Percentiles rank a stretch among this genome's conserved stretches.
phyloP scores from a whole-genome alignment of 2,797 vertebrate genomes.

The Dipus sagitta region DNA sequence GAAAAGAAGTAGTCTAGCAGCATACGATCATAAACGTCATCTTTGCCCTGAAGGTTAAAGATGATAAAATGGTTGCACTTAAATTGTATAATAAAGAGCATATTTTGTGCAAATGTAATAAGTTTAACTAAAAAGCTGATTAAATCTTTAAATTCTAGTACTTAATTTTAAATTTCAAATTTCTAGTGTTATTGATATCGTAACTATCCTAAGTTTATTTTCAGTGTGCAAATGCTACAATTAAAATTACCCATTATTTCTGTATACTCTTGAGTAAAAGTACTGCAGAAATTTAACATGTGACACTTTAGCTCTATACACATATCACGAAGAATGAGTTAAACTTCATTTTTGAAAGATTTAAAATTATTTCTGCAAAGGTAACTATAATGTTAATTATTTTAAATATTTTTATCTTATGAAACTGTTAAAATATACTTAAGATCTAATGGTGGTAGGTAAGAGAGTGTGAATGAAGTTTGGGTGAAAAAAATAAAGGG shows the following conservation, averaged over 20 bases:
- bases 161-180: constrained; percentile 82
- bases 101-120: constrained; percentile 85
- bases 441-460: constrained; percentile 63
- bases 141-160: constrained; percentile 82
- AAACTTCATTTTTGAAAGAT: constrained; percentile 74
- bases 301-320: constrained; percentile 73
- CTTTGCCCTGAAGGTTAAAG: constrained; percentile 95
- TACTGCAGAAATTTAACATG: constrained; percentile 72
- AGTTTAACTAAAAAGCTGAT: constrained; percentile 82
- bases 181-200: constrained; percentile 78
- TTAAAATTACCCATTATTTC: constrained; percentile 81
- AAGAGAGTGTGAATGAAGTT: constrained; percentile 56
- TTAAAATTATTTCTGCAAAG: constrained; percentile 69
- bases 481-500: constrained; percentile 63
- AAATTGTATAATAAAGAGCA: constrained; percentile 85
- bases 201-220: constrained; percentile 73
- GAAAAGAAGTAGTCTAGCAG: constrained; percentile 99
- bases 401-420: constrained; percentile 77
- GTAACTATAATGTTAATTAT: constrained; percentile 67
- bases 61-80: constrained; percentile 86
- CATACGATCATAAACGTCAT: constrained; percentile 98
- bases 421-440: constrained; percentile 67
- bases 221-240: constrained; percentile 77
- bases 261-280: constrained; percentile 75
- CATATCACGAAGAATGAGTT: constrained; percentile 71